Evolutionary conservation across 2,113 vertebrate species (phyloP).

Genomic region (Cathartes aura): DNA sequence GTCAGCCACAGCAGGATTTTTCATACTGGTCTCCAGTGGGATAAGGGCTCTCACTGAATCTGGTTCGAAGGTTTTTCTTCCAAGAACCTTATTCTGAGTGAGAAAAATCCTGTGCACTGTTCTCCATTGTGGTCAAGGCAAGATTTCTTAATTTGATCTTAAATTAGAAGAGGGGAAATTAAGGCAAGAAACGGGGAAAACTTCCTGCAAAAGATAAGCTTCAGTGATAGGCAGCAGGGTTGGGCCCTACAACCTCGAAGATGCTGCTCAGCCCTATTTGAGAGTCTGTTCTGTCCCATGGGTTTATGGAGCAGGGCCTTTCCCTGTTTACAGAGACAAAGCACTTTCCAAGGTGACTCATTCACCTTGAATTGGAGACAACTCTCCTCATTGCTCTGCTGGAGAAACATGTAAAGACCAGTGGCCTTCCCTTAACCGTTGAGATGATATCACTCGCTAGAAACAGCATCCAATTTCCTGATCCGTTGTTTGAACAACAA

Average conservation of each 20-base stretch:
- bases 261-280: neutral
- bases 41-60: neutral
- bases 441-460: conserved; percentile 34
- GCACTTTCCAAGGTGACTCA: neutral
- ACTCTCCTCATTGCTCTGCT: neutral
- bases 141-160: neutral
- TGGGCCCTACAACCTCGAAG: neutral
- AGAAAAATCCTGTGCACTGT: neutral
- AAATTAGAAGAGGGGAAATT: neutral
- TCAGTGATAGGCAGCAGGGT: accelerated
- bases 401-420: neutral
- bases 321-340: neutral
- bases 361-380: neutral
- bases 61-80: neutral
- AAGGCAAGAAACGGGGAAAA: neutral
- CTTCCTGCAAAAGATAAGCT: neutral
- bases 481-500: conserved; percentile 69
- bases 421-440: conserved; percentile 5
- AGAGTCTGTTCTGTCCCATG: accelerated
- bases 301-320: neutral
- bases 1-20: neutral
- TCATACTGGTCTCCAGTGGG: neutral
- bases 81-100: neutral
- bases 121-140: neutral
- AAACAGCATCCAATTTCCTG: conserved; percentile 68